Evolutionary conservation across 2,797 vertebrate genomes (phyloP).

Genomic region (Eulemur rubriventer): DNA sequence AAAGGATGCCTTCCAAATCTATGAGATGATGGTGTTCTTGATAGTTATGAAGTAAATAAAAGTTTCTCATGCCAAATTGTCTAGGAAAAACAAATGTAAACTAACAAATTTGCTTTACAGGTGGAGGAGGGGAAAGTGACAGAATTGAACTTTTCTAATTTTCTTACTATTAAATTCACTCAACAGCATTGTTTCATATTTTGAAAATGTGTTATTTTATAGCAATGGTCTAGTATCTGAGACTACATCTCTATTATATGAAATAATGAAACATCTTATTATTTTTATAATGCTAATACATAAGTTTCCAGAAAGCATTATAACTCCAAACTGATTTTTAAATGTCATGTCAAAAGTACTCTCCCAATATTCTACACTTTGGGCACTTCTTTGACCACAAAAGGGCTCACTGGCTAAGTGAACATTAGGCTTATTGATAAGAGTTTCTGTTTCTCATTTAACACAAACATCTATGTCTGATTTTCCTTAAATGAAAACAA

Average conservation of each 20-base stretch:
- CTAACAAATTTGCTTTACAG: not conserved
- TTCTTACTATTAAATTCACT: not conserved
- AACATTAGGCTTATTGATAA: not conserved
- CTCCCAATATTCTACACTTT: not conserved
- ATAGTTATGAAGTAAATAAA: not conserved
- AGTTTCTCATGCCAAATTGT: not conserved
- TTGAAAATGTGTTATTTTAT: constrained; percentile 2
- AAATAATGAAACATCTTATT: not conserved
- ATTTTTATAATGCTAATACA: not conserved
- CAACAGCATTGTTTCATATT: not conserved
- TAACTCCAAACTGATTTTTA: not conserved
- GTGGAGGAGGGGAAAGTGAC: not conserved
- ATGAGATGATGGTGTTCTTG: not conserved
- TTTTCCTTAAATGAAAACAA: not conserved
- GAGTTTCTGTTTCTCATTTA: not conserved
- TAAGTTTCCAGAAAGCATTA: not conserved
- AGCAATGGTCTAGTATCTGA: not conserved
- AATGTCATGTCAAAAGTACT: not conserved
- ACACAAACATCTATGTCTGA: not conserved
- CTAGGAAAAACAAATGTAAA: not conserved
- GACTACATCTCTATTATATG: not conserved
- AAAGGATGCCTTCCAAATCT: not conserved
- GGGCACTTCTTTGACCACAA: not conserved
- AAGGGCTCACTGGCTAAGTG: not conserved
- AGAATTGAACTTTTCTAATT: not conserved